Evolutionary conservation across 30 jellyfish, hydroid and myxozoan genomes (phyloP).

Genomic region (Pseudorhiza aurosa): DNA sequence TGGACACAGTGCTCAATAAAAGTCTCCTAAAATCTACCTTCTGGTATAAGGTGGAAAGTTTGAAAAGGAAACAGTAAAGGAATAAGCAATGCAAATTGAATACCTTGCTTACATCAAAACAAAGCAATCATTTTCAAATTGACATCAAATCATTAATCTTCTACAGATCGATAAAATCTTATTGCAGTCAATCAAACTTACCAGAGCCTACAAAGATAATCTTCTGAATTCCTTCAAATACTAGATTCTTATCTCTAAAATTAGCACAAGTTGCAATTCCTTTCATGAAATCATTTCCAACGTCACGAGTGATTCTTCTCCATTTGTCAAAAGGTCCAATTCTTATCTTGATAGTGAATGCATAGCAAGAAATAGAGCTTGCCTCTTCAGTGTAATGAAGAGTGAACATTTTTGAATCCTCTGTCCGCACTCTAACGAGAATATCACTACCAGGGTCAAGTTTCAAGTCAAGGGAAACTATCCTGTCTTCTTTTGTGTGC

Average conservation of each 20-base stretch:
- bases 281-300: slow-evolving; percentile 65
- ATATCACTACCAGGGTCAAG: slow-evolving; percentile 12
- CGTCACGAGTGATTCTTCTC: slow-evolving; percentile 66
- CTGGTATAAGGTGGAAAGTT: no score
- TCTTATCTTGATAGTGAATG: slow-evolving; percentile 27
- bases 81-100: no score
- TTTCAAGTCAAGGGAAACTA: slow-evolving; percentile 34
- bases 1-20: no score
- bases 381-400: slow-evolving; percentile 4
- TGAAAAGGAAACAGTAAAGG: no score
- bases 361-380: background rate
- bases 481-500: background rate
- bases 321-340: slow-evolving; percentile 34
- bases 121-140: no score
- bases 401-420: background rate
- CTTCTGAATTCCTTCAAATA: background rate
- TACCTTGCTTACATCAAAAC: no score
- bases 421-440: slow-evolving; percentile 23
- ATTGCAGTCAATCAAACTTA: no score
- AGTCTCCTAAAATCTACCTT: no score
- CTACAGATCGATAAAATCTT: no score
- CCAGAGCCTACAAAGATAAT: slow-evolving; percentile 25
- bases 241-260: background rate
- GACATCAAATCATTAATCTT: no score
- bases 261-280: slow-evolving; percentile 51